A percentile compares a stretch with the other conserved stretches of the same genome.
These are phyloP conservation scores for Aradophagus sp. DNA, from an alignment of 1,140 invertebrate genomes.

Conservation along the genomic window DNA sequence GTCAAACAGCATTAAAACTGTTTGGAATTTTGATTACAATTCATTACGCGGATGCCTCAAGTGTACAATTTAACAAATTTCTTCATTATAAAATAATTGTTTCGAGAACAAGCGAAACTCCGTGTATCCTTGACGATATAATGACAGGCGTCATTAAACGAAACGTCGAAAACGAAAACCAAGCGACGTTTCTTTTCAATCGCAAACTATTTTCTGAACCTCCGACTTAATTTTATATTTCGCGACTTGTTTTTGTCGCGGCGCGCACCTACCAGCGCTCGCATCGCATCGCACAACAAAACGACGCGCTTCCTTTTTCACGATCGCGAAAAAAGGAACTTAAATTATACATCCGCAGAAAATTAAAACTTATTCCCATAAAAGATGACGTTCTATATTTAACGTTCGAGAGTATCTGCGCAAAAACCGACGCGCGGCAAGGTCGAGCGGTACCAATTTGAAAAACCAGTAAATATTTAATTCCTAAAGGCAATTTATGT, in stretches of 20 bases:
- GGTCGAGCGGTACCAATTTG: slow-evolving; percentile 52
- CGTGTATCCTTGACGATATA: slow-evolving; percentile 9
- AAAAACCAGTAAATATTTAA: slow-evolving; percentile 55
- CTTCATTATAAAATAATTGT: slow-evolving; percentile 11
- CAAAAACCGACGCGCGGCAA: slow-evolving; percentile 47
- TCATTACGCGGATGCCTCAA: background rate
- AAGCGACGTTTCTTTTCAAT: slow-evolving; percentile 15
- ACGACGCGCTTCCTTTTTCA: slow-evolving; percentile 24
- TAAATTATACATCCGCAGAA: slow-evolving; percentile 47
- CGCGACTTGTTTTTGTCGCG: slow-evolving; percentile 9
- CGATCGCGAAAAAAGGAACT: slow-evolving; percentile 23
- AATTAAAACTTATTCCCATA: slow-evolving; percentile 55
- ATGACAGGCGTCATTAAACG: slow-evolving; percentile 33
- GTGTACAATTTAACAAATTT: slow-evolving; percentile 10
- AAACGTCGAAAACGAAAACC: slow-evolving; percentile 13
- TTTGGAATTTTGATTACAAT: slow-evolving; percentile 7
- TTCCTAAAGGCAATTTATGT: slow-evolving; percentile 53
- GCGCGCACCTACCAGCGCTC: background rate
- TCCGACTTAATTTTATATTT: slow-evolving; percentile 32
- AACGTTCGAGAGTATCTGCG: slow-evolving; percentile 20
- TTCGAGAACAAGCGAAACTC: background rate
- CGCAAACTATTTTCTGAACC: slow-evolving; percentile 25
- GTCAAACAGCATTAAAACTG: background rate
- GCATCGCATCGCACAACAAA: slow-evolving; percentile 16
- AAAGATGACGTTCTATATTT: slow-evolving; percentile 45